Evolutionary conservation across 1,140 invertebrate genomes (phyloP).

Genomic region (Drosophila malerkotliana): DNA sequence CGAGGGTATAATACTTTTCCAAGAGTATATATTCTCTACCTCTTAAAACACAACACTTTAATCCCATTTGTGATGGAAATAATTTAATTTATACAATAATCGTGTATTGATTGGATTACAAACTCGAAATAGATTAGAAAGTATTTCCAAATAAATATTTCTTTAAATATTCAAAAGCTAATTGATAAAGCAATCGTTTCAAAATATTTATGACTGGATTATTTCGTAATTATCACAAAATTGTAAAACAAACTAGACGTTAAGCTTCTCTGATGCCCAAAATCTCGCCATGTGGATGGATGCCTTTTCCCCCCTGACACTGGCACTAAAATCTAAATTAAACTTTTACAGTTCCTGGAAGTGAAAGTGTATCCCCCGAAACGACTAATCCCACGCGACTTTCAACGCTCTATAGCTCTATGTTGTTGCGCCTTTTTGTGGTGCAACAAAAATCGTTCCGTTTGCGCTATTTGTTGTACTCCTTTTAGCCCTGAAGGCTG

Average conservation of each 20-base stretch:
- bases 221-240: neutral
- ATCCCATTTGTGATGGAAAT: neutral
- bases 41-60: neutral
- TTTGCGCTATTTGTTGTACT: slow-evolving; percentile 44
- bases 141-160: neutral
- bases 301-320: neutral
- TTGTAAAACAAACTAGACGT: neutral
- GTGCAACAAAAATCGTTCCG: slow-evolving; percentile 9
- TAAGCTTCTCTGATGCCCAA: neutral
- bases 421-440: slow-evolving; percentile 21
- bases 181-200: neutral
- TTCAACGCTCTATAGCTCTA: neutral
- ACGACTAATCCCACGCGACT: slow-evolving; percentile 43
- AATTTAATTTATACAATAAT: neutral
- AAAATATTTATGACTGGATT: neutral
- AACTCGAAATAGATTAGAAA: neutral
- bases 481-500: slow-evolving; percentile 44
- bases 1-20: neutral
- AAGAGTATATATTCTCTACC: neutral
- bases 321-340: slow-evolving; percentile 41
- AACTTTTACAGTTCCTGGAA: slow-evolving; percentile 28
- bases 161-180: neutral
- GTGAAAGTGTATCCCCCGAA: slow-evolving; percentile 42
- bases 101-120: neutral
- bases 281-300: neutral